Conservation (phyloP, 1,140 invertebrate species). For the Zaprionus inermis region DNA sequence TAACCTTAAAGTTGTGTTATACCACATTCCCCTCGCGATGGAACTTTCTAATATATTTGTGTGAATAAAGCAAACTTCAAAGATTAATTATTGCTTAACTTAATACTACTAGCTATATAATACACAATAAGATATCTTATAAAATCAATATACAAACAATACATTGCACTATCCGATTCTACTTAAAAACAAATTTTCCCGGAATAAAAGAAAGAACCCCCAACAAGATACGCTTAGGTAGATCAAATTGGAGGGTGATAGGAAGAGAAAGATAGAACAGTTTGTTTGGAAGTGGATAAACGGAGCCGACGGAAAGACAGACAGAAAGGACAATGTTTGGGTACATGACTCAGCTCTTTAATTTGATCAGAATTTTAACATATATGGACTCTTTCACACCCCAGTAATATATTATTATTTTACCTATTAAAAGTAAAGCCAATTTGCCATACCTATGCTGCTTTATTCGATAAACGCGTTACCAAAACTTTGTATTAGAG, state of each 20-base stretch:
- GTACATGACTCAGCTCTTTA: neutral
- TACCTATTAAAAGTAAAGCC: too few relatives aligned
- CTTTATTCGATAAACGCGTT: too few relatives aligned
- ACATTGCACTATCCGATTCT: too few relatives aligned
- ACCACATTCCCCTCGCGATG: neutral
- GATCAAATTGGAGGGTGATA: neutral
- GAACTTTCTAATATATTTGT: neutral
- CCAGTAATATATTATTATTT: too few relatives aligned
- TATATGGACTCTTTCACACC: neutral
- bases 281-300: slow-evolving; percentile 3
- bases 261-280: neutral
- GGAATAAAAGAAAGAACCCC: neutral
- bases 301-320: neutral
- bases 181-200: neutral
- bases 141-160: neutral
- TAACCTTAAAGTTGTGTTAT: neutral
- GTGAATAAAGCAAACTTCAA: neutral
- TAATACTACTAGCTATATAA: neutral
- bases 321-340: neutral
- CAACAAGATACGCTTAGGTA: neutral
- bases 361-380: neutral
- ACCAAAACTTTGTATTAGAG: too few relatives aligned
- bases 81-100: too few relatives aligned
- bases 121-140: neutral
- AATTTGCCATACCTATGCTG: too few relatives aligned